Conservation (phyloP, 2,888 invertebrate species). For the Allolobophora icterica region DNA sequence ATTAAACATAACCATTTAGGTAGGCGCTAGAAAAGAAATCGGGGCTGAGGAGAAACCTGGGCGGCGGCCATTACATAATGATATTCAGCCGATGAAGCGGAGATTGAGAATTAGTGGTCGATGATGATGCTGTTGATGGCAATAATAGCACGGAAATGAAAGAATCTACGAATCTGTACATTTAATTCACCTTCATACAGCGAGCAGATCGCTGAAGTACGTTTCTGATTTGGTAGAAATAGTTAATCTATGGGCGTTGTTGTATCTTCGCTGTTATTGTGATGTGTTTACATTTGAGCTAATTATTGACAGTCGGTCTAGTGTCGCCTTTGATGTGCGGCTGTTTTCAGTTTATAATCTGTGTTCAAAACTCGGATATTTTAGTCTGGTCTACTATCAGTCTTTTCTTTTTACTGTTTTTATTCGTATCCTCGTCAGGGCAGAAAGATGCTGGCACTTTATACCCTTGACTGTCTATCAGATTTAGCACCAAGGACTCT, state of each 20-base stretch:
- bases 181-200: neutral
- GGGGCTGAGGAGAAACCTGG: neutral
- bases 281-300: neutral
- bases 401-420: too few relatives aligned
- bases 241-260: neutral
- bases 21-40: neutral
- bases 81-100: neutral
- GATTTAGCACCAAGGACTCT: too few relatives aligned
- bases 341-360: neutral
- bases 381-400: too few relatives aligned
- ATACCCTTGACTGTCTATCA: too few relatives aligned
- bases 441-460: too few relatives aligned
- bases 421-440: too few relatives aligned
- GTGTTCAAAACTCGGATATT: neutral
- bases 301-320: neutral
- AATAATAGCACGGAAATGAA: neutral
- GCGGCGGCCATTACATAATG: slow-evolving; percentile 17
- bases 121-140: neutral
- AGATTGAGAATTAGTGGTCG: neutral
- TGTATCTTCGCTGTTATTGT: neutral
- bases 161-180: neutral
- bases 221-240: neutral
- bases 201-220: neutral
- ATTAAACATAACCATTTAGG: too few relatives aligned
- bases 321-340: slow-evolving; percentile 5